These are phyloP conservation scores for Cremastobaeus sp. DNA, from an alignment of 2,888 invertebrate genomes.

Conservation along the genomic window DNA sequence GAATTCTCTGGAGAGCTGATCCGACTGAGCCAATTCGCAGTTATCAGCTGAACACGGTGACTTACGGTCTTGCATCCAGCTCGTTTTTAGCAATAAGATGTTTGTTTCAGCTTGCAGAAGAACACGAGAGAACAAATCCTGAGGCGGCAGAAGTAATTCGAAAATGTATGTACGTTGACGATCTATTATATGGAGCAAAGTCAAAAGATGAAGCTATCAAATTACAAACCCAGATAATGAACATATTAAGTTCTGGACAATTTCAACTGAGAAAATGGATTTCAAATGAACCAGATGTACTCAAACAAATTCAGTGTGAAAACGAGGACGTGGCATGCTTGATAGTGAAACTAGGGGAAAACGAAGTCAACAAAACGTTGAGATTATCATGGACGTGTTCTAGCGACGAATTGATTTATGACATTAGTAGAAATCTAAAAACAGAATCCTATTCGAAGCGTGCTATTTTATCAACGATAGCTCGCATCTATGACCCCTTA, in stretches of 20 bases:
- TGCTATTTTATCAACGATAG: background rate
- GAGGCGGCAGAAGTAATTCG: background rate
- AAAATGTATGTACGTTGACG: constrained; percentile 2
- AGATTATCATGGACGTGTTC: background rate
- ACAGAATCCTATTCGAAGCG: background rate
- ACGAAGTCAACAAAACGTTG: background rate
- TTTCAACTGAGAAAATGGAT: constrained; percentile 13
- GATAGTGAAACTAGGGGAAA: background rate
- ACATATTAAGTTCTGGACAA: background rate
- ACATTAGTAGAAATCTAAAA: background rate
- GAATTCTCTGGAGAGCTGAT: constrained; percentile 66
- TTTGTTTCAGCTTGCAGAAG: constrained; percentile 33
- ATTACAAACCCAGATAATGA: background rate
- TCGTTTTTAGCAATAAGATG: constrained; percentile 59
- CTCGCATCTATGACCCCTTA: constrained; percentile 3
- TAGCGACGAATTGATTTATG: background rate
- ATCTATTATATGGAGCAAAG: background rate
- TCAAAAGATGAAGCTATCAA: background rate
- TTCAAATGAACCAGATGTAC: background rate
- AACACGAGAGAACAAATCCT: constrained; percentile 26
- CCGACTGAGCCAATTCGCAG: constrained; percentile 13
- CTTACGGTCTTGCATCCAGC: constrained; percentile 63
- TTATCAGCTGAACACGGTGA: constrained; percentile 60
- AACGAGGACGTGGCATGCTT: no score
- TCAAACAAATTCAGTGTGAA: background rate